Base-by-base conservation (phyloP, 2,797 vertebrate genomes). In the Spinus olivaceus region DNA sequence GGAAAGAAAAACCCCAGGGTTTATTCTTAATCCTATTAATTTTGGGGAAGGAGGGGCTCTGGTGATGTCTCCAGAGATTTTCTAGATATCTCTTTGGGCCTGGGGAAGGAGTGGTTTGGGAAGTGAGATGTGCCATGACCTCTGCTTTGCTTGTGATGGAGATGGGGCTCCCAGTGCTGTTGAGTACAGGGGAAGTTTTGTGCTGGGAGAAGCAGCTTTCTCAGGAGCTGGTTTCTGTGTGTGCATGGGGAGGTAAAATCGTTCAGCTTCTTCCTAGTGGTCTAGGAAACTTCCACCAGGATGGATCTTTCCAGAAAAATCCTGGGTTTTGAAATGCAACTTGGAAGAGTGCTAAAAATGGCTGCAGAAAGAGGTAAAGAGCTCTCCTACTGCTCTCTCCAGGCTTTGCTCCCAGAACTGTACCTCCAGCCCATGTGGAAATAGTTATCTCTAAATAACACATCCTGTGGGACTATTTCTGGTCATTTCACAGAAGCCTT, bases 311-410 rank as follows among this genome's bases (percentile, higher is more conserved):
- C 97, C 97, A 97, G 96, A 96, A 94, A 97, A 97, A 67, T 87
- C 84, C 28, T 98, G 97, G 19, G 96, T 98, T 95, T 9, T 96
- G 93, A 59, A 64, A 97, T 69, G 96, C 97, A 46, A 54, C 95
- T 92, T 98, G 97, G 98, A 96, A 95, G 57, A 98, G 96, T 6
- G 92, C 98, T 15, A 95, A 98, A 92, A 95, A 95, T 7, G 80
- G 81, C 94, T 98, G 98, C 79, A 96, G 95, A 5, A 79, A 97
- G 93, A 95, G 81, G 98, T 98, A 96, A 76, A 77, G 66, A 85
- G 78, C 61, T 83, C 81, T 96, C 60, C 81, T 90, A 57, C 57
- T 22, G n/a, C 91, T 92, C 86, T 91, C 37, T 20, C 21, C 19
- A 2, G 6, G 14, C 44, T 72, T 51, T 59, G 57, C 70, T 80